A percentile compares a stretch with the other conserved stretches of the same genome.
phyloP scores from a whole-genome alignment of 2,888 invertebrate species.

The Limnephilus auricula region DNA sequence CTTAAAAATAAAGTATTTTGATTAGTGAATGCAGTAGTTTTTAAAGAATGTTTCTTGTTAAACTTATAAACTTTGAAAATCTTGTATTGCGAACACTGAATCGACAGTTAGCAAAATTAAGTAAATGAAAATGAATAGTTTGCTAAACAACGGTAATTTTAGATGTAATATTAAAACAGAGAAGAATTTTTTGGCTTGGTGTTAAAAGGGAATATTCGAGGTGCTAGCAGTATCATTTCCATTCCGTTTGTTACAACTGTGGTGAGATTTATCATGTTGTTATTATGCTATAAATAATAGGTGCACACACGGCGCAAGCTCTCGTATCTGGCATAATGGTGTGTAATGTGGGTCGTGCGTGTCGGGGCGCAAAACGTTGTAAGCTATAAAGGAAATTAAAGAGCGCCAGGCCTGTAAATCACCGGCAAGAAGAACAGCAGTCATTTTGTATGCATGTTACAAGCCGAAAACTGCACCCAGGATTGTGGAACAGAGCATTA shows the following conservation, averaged over 20 bases:
- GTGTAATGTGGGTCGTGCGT: conserved; percentile 44
- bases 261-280: not conserved
- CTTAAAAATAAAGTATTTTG: too few relatives aligned
- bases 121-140: not conserved
- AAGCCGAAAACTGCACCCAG: conserved; percentile 17
- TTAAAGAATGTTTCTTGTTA: too few relatives aligned
- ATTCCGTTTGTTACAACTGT: not conserved
- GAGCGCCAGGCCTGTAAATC: conserved; percentile 17
- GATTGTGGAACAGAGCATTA: not conserved
- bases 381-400: conserved; percentile 37
- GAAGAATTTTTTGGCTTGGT: not conserved
- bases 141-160: not conserved
- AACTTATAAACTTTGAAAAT: too few relatives aligned
- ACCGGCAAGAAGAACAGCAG: conserved; percentile 17
- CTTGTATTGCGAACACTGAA: too few relatives aligned
- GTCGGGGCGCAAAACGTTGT: conserved; percentile 10
- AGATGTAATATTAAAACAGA: not conserved
- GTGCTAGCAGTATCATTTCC: not conserved
- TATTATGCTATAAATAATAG: not conserved
- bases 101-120: too few relatives aligned
- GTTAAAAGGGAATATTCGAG: not conserved
- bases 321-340: not conserved
- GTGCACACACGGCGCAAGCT: not conserved
- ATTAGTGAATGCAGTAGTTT: too few relatives aligned
- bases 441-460: conserved; percentile 25